Percentiles rank a stretch among this genome's conserved stretches.
Conservation (phyloP, 2,113 vertebrate genomes). For the Terrapene triunguis region DNA sequence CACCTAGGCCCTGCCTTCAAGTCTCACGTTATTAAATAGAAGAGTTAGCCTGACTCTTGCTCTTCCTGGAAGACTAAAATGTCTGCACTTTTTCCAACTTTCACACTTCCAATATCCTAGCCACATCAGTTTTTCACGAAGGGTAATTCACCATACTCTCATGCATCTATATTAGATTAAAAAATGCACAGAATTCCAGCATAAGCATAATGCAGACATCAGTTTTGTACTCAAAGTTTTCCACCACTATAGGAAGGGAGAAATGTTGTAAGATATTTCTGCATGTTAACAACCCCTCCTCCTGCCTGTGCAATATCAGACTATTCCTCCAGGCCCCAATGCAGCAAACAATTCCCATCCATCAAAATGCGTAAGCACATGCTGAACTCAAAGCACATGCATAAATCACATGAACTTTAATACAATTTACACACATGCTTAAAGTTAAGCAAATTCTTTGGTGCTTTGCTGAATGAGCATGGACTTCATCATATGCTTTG, state of each 20-base stretch:
- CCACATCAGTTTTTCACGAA: not conserved
- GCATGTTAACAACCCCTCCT: not conserved
- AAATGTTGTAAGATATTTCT: not conserved
- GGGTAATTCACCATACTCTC: not conserved
- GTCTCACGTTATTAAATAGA: too few species aligned
- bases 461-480: not conserved
- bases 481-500: fast-evolving
- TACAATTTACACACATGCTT: not conserved
- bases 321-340: not conserved
- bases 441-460: not conserved
- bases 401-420: not conserved
- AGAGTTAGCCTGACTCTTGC: too few species aligned
- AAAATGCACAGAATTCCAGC: not conserved
- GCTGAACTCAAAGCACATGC: not conserved
- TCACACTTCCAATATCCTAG: not conserved
- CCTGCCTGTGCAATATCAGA: not conserved
- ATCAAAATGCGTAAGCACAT: not conserved
- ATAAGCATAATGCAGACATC: not conserved
- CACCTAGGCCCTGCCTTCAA: too few species aligned
- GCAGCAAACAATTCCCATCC: not conserved
- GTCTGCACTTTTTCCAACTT: too few species aligned
- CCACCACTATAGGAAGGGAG: not conserved
- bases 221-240: not conserved
- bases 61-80: too few species aligned
- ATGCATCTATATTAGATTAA: not conserved